Evolutionary conservation across 2,888 invertebrate genomes (phyloP).

Genomic region (Parthenolecanium corni): DNA sequence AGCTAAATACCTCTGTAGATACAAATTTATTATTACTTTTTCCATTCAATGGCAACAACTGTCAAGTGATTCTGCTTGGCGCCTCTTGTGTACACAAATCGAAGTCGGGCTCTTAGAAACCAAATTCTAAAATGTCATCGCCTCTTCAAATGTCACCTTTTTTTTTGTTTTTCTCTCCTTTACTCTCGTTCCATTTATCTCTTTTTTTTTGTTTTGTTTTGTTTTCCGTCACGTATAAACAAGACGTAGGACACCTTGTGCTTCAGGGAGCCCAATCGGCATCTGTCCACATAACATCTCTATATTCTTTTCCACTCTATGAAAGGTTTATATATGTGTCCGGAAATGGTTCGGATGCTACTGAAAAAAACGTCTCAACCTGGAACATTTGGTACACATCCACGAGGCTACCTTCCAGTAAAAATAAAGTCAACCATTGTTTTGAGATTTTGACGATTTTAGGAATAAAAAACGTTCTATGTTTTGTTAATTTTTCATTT

Average conservation of each 20-base stretch:
- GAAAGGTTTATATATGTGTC: neutral
- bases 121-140: conserved; percentile 9
- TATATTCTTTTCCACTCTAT: conserved; percentile 1
- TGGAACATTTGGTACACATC: conserved; percentile 8
- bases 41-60: conserved; percentile 13
- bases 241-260: conserved; percentile 19
- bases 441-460: neutral
- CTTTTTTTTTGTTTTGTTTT: neutral
- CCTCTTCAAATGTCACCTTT: conserved; percentile 2
- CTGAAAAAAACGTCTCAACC: neutral
- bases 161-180: neutral
- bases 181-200: neutral
- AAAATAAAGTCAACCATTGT: neutral
- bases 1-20: too few species aligned
- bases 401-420: neutral
- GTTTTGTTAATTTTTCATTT: neutral
- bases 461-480: neutral
- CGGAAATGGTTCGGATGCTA: conserved; percentile 1
- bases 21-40: neutral
- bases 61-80: conserved; percentile 17
- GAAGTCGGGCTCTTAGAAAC: neutral
- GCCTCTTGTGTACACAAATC: conserved; percentile 9
- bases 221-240: neutral
- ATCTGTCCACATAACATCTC: neutral
- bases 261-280: neutral